Base-by-base conservation (phyloP, 53 echinoderm and acorn worm species). In the Temnopleurus reevesii region DNA sequence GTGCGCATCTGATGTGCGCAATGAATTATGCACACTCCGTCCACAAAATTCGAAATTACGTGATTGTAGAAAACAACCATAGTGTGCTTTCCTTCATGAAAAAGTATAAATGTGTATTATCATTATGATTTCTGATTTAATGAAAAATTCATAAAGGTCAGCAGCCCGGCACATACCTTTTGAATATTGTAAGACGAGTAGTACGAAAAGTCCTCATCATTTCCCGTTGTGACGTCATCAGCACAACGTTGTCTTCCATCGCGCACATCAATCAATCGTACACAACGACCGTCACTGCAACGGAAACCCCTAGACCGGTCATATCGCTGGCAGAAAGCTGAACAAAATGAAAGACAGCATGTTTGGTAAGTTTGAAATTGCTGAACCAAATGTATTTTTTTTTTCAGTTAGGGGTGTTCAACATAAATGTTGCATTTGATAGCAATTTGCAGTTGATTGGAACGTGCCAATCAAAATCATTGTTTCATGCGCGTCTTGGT, bases 281-380 rank as follows among this genome's bases (percentile, higher is more conserved):
- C 31, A 66, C 88, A 87, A 64, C 53, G 49, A 87, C 88, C 88
- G 88, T 71, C 55, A 66, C 88, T 34, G 71, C 88, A 87, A 45
- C 88, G 88, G 88, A 87, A 87, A 15, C 88, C 88, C 65, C 88
- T 47, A 49, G 88, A 87, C 65, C 88, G 66, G 88, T 87, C 88
- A 66, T 45, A 87, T 66, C 88, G 65, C 51, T 87, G 88, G 88
- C 88, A 87, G 88, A 64, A 64, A 66, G 88, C 88, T 87, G 56
- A 59, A 27, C 24, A 5, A 59, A 19, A 59, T 23, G 59, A 24
- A n/a, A 12, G 5, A 13, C 1, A 13, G 17, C 1, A 47, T 13
- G 9, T 47, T 47, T 13, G 47, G 13, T 9, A 47, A 47, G 13
- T 47, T 0, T 13, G 10, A 0, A 0, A 2, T 12, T 12, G 10